Percentiles rank a stretch among this genome's conserved stretches.
These are phyloP conservation scores for Haemorhous mexicanus DNA, from an alignment of 2,113 vertebrate species.

Conservation along the genomic window DNA sequence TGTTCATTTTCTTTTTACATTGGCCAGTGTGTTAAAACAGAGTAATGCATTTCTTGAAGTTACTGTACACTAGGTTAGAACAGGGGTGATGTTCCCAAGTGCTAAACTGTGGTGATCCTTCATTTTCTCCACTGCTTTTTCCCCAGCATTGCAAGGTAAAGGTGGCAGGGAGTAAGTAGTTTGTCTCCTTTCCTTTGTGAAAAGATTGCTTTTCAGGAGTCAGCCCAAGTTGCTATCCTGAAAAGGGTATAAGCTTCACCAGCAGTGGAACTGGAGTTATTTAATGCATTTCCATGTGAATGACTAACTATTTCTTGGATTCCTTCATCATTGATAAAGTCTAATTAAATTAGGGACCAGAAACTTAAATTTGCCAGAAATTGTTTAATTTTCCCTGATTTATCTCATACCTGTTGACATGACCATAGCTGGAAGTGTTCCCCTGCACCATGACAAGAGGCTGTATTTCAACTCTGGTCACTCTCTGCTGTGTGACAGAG, in stretches of 20 bases:
- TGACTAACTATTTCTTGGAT: neutral
- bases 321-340: neutral
- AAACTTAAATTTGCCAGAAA: neutral
- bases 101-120: neutral
- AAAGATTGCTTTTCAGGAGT: neutral
- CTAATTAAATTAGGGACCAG: neutral
- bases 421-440: neutral
- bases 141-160: neutral
- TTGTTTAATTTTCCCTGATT: neutral
- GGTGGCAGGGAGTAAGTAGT: neutral
- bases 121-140: neutral
- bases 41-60: neutral
- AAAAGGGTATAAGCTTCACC: neutral
- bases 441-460: neutral
- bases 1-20: neutral
- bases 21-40: neutral
- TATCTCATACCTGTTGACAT: neutral
- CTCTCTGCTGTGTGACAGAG: neutral
- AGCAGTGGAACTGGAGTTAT: neutral
- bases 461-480: neutral
- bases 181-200: neutral
- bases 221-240: neutral
- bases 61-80: neutral
- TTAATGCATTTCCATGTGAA: neutral
- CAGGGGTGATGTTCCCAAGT: neutral